Base-by-base conservation (phyloP, 30 jellyfish, hydroid and myxozoan genomes). In the Turritopsis rubra region DNA sequence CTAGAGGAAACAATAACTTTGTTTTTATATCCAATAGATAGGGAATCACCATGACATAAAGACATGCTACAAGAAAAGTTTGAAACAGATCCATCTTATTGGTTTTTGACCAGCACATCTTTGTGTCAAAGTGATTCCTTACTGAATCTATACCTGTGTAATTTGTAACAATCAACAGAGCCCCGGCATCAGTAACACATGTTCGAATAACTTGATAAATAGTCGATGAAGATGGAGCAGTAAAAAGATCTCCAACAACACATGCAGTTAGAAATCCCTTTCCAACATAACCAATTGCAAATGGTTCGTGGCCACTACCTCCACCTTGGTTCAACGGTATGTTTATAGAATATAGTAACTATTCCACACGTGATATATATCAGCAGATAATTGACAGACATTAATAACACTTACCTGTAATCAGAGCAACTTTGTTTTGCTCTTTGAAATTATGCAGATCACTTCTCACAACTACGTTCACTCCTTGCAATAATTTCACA, bases 291-390 rank as follows among this genome's bases (percentile, higher is more conserved):
- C 97, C 97, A 65, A 88, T 88, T 66, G 85, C 92, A 21, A 90
- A 85, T 26, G 97, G 97, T 70, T 91, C 97, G 52, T 91, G 97
- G 17, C 97, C 97, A 91, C 97, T 86, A 0, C 97, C 97, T 41
- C 97, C 97, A 54, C 97, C 97, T 27, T 26, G 28, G 21, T 74
- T 22, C 24, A 23, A n/a, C n/a, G 13, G 41, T 25, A 20, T 16
- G 17, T 74, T 21, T n/a, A 7, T 0, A 20, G 29, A 78, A 20
- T 28, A 24, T 9, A n/a, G 26, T n/a, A 68, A 1, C 9, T 68
- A n/a, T 25, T 3, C 13, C 60, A 13, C 60, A 3, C 13, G 5
- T 41, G 60, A 41, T 41, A 41, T 41, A 13, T n/a, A n/a, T n/a
- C n/a, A n/a, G n/a, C n/a, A 41, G 60, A 41, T 41, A 13, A 41